Evolutionary conservation across 2,113 vertebrate genomes (phyloP).

Genomic region (Phocoena phocoena): DNA sequence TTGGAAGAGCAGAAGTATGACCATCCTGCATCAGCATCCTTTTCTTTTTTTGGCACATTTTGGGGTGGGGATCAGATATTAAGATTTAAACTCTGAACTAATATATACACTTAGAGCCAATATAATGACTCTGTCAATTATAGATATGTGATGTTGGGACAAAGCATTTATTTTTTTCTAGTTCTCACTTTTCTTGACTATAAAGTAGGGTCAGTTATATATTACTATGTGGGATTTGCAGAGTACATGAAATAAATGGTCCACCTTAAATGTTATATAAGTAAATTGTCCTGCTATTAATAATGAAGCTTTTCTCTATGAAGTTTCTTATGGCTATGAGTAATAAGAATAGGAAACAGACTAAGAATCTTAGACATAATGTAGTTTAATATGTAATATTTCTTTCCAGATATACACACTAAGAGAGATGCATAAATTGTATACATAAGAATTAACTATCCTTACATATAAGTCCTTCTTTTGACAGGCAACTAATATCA

Average conservation of each 20-base stretch:
- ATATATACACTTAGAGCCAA: neutral
- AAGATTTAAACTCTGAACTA: neutral
- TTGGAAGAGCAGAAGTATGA: neutral
- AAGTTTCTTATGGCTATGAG: neutral
- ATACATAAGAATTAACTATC: constrained; percentile 20
- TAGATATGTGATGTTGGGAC: neutral
- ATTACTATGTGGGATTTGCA: neutral
- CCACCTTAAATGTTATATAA: constrained; percentile 37
- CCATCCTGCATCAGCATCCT: neutral
- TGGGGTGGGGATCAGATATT: neutral
- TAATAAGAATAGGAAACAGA: neutral
- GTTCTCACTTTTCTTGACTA: neutral
- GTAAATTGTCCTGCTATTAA: neutral
- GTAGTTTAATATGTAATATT: constrained; percentile 28
- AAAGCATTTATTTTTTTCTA: neutral
- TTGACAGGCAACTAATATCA: neutral
- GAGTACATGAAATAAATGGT: constrained; percentile 10
- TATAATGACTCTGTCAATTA: neutral
- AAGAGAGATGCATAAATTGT: constrained; percentile 8
- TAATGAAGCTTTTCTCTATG: neutral
- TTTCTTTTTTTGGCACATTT: neutral
- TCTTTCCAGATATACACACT: constrained; percentile 36
- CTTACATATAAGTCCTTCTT: neutral
- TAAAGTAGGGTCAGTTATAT: neutral
- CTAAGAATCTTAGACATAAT: neutral